phyloP scores from a whole-genome alignment of 2,113 vertebrate species.

The Lutjanus erythropterus region DNA sequence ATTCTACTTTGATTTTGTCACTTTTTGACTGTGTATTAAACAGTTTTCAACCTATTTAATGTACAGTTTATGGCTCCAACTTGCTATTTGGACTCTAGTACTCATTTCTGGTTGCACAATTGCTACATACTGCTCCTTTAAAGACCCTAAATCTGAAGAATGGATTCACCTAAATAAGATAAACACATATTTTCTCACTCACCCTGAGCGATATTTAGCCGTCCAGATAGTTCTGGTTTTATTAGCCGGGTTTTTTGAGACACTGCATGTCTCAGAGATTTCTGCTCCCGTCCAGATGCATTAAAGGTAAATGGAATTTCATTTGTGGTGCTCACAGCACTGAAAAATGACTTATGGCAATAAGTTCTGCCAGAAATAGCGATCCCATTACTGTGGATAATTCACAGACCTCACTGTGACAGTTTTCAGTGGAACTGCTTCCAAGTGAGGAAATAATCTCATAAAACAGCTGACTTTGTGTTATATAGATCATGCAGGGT shows the following conservation, averaged over 20 bases:
- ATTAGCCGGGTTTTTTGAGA: not conserved
- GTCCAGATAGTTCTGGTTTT: no score
- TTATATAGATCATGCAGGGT: not conserved
- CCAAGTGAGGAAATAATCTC: not conserved
- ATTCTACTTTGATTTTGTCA: no score
- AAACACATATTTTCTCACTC: not conserved
- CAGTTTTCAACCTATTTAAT: no score
- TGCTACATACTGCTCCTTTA: no score
- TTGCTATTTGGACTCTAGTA: no score
- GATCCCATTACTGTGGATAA: not conserved
- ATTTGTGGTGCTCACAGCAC: not conserved
- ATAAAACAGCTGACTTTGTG: not conserved
- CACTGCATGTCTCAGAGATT: not conserved
- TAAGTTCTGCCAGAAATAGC: no score
- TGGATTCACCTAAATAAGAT: not conserved
- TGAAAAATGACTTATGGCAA: no score
- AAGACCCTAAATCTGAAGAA: no score
- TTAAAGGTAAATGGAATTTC: not conserved
- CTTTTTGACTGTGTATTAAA: no score
- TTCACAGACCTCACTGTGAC: not conserved
- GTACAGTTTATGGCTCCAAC: no score
- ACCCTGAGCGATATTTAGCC: not conserved
- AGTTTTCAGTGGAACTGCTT: not conserved
- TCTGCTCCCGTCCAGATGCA: not conserved
- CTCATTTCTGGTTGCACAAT: no score